Base-by-base conservation (phyloP, 2,888 invertebrate species). In the Exocentrus adspersus region DNA sequence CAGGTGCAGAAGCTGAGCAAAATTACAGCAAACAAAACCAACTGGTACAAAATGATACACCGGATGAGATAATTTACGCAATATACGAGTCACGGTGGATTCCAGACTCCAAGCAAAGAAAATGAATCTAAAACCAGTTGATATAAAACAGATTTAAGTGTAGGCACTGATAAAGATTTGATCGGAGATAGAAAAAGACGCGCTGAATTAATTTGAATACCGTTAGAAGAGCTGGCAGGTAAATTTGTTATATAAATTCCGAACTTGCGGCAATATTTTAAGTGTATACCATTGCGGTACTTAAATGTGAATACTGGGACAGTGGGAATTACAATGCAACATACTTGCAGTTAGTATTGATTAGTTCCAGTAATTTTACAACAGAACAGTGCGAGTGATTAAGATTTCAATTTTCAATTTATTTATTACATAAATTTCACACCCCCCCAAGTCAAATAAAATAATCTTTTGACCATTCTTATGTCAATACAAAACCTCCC, bases 241-340 rank as follows among this genome's bases (percentile, higher is more conserved):
- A 46, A 52, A 52, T 32, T 52, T 32, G 41, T 52, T 37, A 52
- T 20, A 41, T 37, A 52, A 37, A 37, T 20, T 20, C 19, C n/a
- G 9, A 32, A 52, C 32, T 20, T 20, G 32, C 1, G 7, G 24
- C 24, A 20, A 52, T 20, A 17, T 32, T 41, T 52, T 32, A 20
- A 52, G 37, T 32, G 41, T 52, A 37, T 9, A 20, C 20, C 20
- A 20, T 52, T 52, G 41, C 52, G 52, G 52, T 52, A 52, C n/a
- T n/a, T n/a, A 52, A 52, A 19, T 46, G 30, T 30, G 30, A n/a
- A n/a, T n/a, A 30, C 30, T 30, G 30, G 30, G 30, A 10, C 30
- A 30, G 30, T 2, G 7, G n/a, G 7, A 30, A 7, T 46, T 19
- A 46, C 2, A 16, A 14, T 42, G 42, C 17, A 42, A 42, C 42